Evolutionary conservation across 2,797 vertebrate species (phyloP), one percentile per base, ranked within the genome.

Genomic region (Myiothlypis coronata): DNA sequence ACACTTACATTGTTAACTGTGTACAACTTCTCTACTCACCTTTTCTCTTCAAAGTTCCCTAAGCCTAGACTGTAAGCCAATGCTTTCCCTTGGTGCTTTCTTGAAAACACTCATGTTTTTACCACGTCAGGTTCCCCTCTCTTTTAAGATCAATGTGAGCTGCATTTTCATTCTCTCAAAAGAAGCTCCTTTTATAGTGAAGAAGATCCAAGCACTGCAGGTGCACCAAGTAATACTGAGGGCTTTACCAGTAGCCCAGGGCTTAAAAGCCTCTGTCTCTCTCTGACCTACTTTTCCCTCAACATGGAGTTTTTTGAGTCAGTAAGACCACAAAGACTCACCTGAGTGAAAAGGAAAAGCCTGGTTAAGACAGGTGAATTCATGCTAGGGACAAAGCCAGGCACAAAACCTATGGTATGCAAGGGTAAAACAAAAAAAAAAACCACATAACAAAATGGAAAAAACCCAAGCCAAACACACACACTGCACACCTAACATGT

Each of bases 241-340:
- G 64, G 55, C 57, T 92, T 85, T 77, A 80, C 39, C 59, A 70
- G 44, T 3, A 93, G 44, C 47, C 60, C 37, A 61, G 52, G 37
- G 63, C 60, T 95, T 96, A 85, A 59, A 79, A 69, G 16, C 39
- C 63, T 65, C 19, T 44, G n/a, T 61, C 30, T 59, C 11, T 70
- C 35, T 71, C 55, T 93, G 92, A 89, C 75, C 76, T 79, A 83
- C 53, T 94, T 97, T 71, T 53, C 53, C 49, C 35, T 85, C 17
- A 2, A 55, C 34, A 22, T 14, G 32, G 8, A 32, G 30, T 24
- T 80, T 34, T 76, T 37, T 32, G 39, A 89, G 47, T 60, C 43
- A 39, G 30, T n/a, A 28, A 61, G 43, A 65, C 63, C 72, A 55
- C n/a, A 67, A 83, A 18, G 65, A 17, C 28, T 86, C 37, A 24